Percentiles rank a stretch among this genome's conserved stretches.
phyloP scores from a whole-genome alignment of 2,113 vertebrate genomes.

The Thryonomys swinderianus region DNA sequence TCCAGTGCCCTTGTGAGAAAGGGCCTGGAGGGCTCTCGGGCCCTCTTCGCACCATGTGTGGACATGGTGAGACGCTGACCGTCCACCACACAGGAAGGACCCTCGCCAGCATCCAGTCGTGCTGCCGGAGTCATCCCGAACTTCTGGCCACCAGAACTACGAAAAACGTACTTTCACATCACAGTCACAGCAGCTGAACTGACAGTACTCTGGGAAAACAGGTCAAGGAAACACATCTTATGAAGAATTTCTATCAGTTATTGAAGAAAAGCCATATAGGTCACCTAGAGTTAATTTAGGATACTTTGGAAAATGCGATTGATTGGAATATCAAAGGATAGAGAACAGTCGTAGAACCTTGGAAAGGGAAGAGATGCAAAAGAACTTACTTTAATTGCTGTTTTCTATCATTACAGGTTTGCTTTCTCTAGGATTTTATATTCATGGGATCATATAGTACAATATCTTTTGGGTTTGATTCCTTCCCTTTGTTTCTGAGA shows the following conservation, averaged over 20 bases:
- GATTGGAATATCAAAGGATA: not conserved
- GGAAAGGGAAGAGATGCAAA: not conserved
- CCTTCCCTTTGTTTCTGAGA: not conserved
- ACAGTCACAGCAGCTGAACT: not conserved
- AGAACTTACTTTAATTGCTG: not conserved
- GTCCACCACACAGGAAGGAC: not conserved
- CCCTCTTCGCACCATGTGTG: not conserved
- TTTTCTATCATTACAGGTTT: not conserved
- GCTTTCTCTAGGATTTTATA: conserved; percentile 7
- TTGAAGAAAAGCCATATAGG: not conserved
- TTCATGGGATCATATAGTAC: not conserved
- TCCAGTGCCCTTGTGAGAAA: not conserved
- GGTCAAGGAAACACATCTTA: not conserved
- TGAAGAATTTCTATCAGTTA: not conserved
- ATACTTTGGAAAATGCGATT: conserved; percentile 4
- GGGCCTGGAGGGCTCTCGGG: not conserved
- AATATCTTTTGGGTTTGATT: not conserved
- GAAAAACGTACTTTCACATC: no score
- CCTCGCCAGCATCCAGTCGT: not conserved
- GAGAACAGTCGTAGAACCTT: not conserved
- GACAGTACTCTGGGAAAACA: not conserved
- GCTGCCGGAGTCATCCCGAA: not conserved
- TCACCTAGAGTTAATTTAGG: not conserved
- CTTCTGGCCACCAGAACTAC: not conserved
- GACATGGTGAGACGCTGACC: not conserved